These are phyloP conservation scores for Semicossyphus pulcher DNA, from an alignment of 2,113 vertebrate genomes.

Conservation along the genomic window DNA sequence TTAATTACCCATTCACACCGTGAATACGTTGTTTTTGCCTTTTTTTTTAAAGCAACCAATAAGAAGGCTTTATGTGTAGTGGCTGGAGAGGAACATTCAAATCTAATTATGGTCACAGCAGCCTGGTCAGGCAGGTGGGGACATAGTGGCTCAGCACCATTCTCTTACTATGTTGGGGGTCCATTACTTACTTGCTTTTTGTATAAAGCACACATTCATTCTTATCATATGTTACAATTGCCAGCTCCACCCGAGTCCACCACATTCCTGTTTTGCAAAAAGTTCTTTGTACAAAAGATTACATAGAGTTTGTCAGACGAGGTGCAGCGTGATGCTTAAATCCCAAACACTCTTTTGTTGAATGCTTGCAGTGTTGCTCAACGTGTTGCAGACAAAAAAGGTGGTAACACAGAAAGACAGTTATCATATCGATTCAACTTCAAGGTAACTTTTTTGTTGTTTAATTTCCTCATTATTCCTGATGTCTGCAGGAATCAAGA, in stretches of 20 bases:
- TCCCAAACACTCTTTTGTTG: background rate
- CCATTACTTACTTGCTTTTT: constrained; percentile 27
- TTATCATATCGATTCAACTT: no score
- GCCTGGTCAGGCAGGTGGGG: constrained; percentile 42
- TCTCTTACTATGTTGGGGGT: background rate
- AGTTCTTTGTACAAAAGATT: constrained; percentile 9
- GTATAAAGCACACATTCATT: no score
- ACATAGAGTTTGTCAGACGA: constrained; percentile 7
- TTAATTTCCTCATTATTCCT: background rate
- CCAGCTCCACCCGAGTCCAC: constrained; percentile 11
- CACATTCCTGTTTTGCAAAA: background rate
- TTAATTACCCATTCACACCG: constrained; percentile 56
- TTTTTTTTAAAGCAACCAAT: constrained; percentile 16
- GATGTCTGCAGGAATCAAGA: background rate
- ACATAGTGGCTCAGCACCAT: constrained; percentile 13
- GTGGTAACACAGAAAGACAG: no score
- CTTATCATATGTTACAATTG: constrained; percentile 22
- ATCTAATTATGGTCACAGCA: constrained; percentile 56
- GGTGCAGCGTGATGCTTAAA: constrained; percentile 4
- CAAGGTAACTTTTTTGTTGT: no score
- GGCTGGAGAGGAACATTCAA: constrained; percentile 38
- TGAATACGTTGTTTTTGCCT: constrained; percentile 22
- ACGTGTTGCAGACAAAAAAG: no score
- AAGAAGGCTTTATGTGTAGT: constrained; percentile 21
- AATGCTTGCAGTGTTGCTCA: background rate